Percentiles rank a stretch among this genome's conserved stretches.
These are phyloP conservation scores for Timema cristinae DNA, from an alignment of 2,888 invertebrate genomes.

Conservation along the genomic window DNA sequence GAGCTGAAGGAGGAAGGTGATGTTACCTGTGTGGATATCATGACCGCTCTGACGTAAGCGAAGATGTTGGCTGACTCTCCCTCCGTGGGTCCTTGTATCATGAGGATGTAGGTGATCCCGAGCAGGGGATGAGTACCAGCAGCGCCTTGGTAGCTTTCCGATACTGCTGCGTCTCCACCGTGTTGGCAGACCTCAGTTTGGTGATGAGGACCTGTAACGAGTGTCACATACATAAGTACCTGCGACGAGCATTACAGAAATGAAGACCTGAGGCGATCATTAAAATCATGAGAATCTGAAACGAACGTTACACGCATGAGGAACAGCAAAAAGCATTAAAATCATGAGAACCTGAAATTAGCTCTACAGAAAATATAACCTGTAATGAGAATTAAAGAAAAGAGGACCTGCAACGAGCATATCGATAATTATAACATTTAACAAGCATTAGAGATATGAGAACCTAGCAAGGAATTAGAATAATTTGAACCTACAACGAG, in stretches of 20 bases:
- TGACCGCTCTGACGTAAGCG: conserved; percentile 71
- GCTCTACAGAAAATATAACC: too few relatives aligned
- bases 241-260: background rate
- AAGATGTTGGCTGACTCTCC: conserved; percentile 71
- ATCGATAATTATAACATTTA: too few relatives aligned
- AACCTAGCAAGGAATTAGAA: too few relatives aligned
- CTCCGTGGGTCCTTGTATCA: conserved; percentile 75
- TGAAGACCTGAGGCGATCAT: too few relatives aligned
- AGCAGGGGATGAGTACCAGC: conserved; percentile 85
- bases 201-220: conserved; percentile 69
- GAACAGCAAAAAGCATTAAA: too few relatives aligned
- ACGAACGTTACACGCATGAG: too few relatives aligned
- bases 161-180: conserved; percentile 85
- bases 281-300: too few relatives aligned
- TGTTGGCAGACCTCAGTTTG: conserved; percentile 86
- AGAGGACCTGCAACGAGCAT: too few relatives aligned
- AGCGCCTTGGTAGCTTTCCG: conserved; percentile 88
- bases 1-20: background rate
- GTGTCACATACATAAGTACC: background rate
- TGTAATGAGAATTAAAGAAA: too few relatives aligned
- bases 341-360: too few relatives aligned
- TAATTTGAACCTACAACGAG: too few relatives aligned
- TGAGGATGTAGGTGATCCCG: conserved; percentile 85
- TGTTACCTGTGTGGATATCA: conserved; percentile 86
- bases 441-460: too few relatives aligned